Evolutionary conservation across 1,140 invertebrate genomes (phyloP), one percentile per base, ranked within the genome.

Genomic region (Eufriesea mexicana): DNA sequence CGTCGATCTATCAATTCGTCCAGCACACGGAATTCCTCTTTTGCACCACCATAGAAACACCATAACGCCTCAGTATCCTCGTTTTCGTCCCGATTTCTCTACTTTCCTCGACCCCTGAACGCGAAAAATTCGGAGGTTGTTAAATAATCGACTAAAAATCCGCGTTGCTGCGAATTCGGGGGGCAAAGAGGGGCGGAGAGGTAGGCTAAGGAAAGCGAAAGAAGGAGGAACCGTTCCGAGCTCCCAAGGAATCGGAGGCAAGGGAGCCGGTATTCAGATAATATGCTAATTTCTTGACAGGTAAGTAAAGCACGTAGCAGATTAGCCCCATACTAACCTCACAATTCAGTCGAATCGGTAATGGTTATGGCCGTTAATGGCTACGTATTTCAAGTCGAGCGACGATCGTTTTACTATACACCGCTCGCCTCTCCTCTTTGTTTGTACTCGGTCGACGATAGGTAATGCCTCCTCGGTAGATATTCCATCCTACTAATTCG

Each of bases 291-390:
- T 90, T 78, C 88, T 82, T 85, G 85, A 89, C 87, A 86, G 79
- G 85, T 85, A 89, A 85, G 86, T 89, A 90, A 90, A 89, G 88
- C 84, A 90, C 86, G 85, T 86, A 88, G 78, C 78, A 79, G 84
- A 89, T 88, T 86, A 85, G 85, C 76, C 84, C 79, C 76, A 81
- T 71, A 70, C 82, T 85, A 86, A 89, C 75, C 86, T 85, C 75
- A 83, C 85, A 91, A 87, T 91, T 91, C 90, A 85, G 90, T 91
- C 88, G 92, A 91, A 92, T 93, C 92, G 91, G 91, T 93, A 93
- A 93, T 93, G 92, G 91, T 93, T 93, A 93, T 93, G 90, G 91
- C 92, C 91, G 90, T 91, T 93, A 93, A 93, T 93, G 92, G 92
- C 92, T 89, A 92, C 89, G 91, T 93, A 91, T 92, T 92, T 91